These are phyloP conservation scores for Diorhabda carinulata DNA, from an alignment of 1,140 invertebrate genomes.

Conservation along the genomic window DNA sequence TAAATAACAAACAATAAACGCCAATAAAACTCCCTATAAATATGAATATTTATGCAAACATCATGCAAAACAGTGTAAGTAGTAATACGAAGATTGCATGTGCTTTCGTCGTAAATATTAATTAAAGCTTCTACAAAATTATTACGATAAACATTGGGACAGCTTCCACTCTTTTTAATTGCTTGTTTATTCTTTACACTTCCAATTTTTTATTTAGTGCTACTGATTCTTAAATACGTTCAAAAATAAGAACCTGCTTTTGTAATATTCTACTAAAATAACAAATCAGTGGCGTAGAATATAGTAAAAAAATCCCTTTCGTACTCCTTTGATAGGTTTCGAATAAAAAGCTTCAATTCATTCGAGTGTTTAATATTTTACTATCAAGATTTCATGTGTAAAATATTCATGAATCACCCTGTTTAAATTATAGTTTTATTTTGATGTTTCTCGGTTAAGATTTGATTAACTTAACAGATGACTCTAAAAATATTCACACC, in stretches of 20 bases:
- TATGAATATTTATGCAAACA: conserved; percentile 1
- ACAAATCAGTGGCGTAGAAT: no score
- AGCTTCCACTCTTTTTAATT: conserved; percentile 1
- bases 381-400: no score
- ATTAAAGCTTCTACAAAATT: not conserved
- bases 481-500: not conserved
- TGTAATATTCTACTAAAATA: no score
- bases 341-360: no score
- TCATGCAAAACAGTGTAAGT: conserved; percentile 1
- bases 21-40: conserved; percentile 1
- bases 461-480: no score
- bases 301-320: no score
- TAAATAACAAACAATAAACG: not conserved
- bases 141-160: conserved; percentile 2
- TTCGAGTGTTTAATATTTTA: no score
- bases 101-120: conserved; percentile 1
- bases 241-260: no score
- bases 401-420: no score
- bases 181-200: not conserved
- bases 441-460: no score
- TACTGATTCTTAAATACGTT: not conserved
- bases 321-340: no score
- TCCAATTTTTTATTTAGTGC: not conserved
- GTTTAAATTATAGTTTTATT: no score
- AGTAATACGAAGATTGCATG: conserved; percentile 2